Evolutionary conservation across 1,140 invertebrate genomes (phyloP).

Genomic region (Hyposmocoma kahamanoa): DNA sequence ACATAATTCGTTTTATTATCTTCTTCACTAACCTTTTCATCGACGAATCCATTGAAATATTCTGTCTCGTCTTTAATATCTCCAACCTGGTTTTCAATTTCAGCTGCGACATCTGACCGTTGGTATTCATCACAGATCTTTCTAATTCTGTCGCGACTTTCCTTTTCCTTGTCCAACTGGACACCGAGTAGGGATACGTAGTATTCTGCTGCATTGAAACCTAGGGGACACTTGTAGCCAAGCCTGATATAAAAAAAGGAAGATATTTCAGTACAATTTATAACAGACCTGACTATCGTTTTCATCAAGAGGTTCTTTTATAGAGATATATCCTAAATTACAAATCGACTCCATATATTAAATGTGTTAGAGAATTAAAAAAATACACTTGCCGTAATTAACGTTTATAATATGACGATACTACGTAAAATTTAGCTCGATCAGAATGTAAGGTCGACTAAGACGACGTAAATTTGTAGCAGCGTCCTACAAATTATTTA

Average conservation of each 20-base stretch:
- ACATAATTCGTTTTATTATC: too few relatives aligned
- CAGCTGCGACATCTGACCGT: constrained; percentile 51
- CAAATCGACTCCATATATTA: too few relatives aligned
- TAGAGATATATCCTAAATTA: too few relatives aligned
- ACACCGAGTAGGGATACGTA: constrained; percentile 79
- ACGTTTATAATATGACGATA: too few relatives aligned
- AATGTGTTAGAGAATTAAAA: too few relatives aligned
- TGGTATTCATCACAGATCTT: constrained; percentile 73
- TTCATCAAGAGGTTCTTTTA: too few relatives aligned
- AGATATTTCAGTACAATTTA: constrained; percentile 1
- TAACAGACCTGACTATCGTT: too few relatives aligned
- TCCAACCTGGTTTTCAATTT: constrained; percentile 45
- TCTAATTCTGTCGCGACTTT: constrained; percentile 73
- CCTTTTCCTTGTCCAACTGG: constrained; percentile 54
- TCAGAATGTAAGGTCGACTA: too few relatives aligned
- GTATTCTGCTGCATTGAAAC: constrained; percentile 84
- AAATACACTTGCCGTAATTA: too few relatives aligned
- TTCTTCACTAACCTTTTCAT: constrained; percentile 41
- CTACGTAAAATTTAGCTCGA: too few relatives aligned
- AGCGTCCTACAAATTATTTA: too few relatives aligned
- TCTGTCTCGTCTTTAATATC: constrained; percentile 55
- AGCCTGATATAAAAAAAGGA: constrained; percentile 26
- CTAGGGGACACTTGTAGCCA: constrained; percentile 75
- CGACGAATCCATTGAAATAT: constrained; percentile 46
- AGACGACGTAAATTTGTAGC: too few relatives aligned